These are phyloP conservation scores for Drosophila burlai DNA, from an alignment of 1,140 invertebrate species.

Conservation along the genomic window DNA sequence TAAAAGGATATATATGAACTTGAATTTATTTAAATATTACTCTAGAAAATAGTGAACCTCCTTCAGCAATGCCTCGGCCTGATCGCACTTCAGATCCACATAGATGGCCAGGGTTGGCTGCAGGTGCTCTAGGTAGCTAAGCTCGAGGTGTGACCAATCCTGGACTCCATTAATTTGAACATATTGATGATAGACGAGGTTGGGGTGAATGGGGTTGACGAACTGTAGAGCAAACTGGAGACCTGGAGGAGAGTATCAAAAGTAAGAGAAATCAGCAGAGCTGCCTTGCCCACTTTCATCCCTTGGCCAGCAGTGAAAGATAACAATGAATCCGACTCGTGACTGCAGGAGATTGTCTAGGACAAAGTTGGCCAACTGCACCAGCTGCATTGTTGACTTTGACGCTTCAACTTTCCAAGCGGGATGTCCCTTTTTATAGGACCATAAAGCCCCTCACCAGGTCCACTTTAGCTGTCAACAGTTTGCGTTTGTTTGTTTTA, in stretches of 20 bases:
- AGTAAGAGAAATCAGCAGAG: neutral
- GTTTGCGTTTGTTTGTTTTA: constrained; percentile 57
- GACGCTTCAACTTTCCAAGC: constrained; percentile 1
- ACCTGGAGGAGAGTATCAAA: constrained; percentile 30
- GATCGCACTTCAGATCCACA: constrained; percentile 64
- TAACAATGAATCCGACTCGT: constrained; percentile 55
- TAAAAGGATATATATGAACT: neutral
- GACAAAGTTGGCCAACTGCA: constrained; percentile 71
- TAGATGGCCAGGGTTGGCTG: constrained; percentile 65
- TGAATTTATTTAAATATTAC: neutral
- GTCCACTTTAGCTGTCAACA: constrained; percentile 58
- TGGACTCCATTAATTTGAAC: constrained; percentile 35
- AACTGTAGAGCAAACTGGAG: constrained; percentile 41
- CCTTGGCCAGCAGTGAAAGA: constrained; percentile 75
- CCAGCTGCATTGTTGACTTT: constrained; percentile 61
- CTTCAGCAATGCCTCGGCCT: constrained; percentile 33
- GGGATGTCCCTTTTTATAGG: constrained; percentile 41
- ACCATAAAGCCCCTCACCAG: neutral
- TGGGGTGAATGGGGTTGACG: constrained; percentile 18
- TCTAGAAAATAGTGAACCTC: constrained; percentile 22
- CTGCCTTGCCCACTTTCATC: constrained; percentile 53
- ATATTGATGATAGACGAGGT: constrained; percentile 65
- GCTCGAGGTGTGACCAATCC: constrained; percentile 48
- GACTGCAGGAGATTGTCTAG: constrained; percentile 64
- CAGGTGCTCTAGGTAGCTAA: constrained; percentile 51